phyloP scores from a whole-genome alignment of 35 echinoderm and acorn worm species.

The Apostichopus californicus region DNA sequence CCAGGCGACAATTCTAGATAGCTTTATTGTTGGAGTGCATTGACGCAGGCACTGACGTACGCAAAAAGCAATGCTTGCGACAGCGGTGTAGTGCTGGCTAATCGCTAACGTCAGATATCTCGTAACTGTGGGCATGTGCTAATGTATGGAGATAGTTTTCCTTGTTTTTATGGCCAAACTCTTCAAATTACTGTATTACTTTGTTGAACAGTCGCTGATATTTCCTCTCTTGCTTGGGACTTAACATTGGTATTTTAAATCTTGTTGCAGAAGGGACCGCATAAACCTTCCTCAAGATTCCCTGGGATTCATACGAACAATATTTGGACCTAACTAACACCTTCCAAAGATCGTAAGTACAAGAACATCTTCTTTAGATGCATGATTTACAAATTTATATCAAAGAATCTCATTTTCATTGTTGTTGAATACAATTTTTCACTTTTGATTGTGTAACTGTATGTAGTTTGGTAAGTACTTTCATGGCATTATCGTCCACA shows the following conservation, averaged over 20 bases:
- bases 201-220: slow-evolving; percentile 12
- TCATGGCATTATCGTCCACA: no score
- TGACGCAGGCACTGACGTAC: slow-evolving; percentile 50
- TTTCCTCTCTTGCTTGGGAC: slow-evolving; percentile 14
- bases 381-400: neutral
- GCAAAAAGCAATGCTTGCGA: neutral
- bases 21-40: slow-evolving; percentile 36
- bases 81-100: slow-evolving; percentile 18
- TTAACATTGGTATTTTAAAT: slow-evolving; percentile 10
- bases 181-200: slow-evolving; percentile 4
- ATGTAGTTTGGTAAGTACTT: no score
- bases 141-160: slow-evolving; percentile 52
- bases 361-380: neutral
- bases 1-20: slow-evolving; percentile 39
- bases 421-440: no score
- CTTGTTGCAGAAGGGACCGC: neutral
- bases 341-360: slow-evolving; percentile 8
- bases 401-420: no score
- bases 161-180: slow-evolving; percentile 52
- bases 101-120: slow-evolving; percentile 46
- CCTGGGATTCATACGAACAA: slow-evolving; percentile 38
- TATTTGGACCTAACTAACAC: slow-evolving; percentile 2
- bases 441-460: no score
- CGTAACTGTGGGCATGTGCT: slow-evolving; percentile 35
- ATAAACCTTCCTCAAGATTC: neutral